Percentiles rank a stretch among this genome's conserved stretches.
These are phyloP conservation scores for Diaperis boleti DNA, from an alignment of 2,888 invertebrate species.

Conservation along the genomic window DNA sequence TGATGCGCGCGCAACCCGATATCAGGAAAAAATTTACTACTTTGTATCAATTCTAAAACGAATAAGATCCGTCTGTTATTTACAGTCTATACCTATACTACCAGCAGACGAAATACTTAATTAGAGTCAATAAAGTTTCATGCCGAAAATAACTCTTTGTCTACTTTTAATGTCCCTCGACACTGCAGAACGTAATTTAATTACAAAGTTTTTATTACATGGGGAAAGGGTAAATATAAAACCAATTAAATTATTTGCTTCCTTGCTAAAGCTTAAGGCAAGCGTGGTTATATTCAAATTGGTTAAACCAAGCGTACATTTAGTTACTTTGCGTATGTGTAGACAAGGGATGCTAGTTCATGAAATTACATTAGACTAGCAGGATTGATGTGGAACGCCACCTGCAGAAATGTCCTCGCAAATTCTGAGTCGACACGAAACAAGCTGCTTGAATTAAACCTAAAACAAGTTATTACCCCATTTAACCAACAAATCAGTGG, in stretches of 20 bases:
- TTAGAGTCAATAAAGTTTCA: no score
- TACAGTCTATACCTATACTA: no score
- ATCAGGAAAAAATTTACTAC: no score
- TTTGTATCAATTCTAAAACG: no score
- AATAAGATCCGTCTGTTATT: no score
- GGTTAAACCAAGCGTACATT: constrained; percentile 38
- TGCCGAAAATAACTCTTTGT: no score
- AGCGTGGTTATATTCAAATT: constrained; percentile 33
- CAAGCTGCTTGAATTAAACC: no score
- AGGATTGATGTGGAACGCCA: constrained; percentile 29
- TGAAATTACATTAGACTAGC: constrained; percentile 29
- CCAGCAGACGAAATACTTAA: no score
- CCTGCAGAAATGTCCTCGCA: constrained; percentile 9
- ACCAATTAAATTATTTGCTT: constrained; percentile 32
- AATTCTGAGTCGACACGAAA: constrained; percentile 9
- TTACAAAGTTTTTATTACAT: constrained; percentile 21
- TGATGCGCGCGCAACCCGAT: no score
- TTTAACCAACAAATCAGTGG: no score
- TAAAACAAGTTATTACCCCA: no score
- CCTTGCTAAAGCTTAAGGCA: constrained; percentile 16
- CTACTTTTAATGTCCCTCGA: background rate
- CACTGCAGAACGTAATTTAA: constrained; percentile 9
- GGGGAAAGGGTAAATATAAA: constrained; percentile 21
- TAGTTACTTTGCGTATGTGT: constrained; percentile 25
- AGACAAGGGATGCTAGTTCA: constrained; percentile 34